Conservation (phyloP, 2,797 vertebrate genomes). For the Caiman crocodilus region DNA sequence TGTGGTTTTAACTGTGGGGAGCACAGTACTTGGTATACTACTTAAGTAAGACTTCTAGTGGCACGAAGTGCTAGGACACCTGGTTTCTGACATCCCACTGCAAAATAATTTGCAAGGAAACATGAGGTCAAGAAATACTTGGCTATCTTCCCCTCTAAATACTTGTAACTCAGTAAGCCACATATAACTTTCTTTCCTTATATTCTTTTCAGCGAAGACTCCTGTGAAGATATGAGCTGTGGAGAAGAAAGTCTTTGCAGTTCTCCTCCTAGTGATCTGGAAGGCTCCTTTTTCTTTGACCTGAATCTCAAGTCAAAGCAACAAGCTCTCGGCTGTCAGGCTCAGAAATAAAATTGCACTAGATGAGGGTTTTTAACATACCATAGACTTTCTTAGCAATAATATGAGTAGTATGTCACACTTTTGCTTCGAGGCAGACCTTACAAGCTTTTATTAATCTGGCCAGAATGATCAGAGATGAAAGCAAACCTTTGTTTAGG, state of each 20-base stretch:
- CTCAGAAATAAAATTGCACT: constrained; percentile 52
- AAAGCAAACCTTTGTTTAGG: neutral
- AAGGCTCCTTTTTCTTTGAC: constrained; percentile 89
- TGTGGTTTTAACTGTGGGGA: neutral
- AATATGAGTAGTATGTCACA: constrained; percentile 62
- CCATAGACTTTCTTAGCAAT: constrained; percentile 75
- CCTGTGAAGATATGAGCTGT: constrained; percentile 93
- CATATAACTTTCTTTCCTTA: neutral
- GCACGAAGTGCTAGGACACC: neutral
- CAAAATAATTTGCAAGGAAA: fast-evolving
- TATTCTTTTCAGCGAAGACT: constrained; percentile 89
- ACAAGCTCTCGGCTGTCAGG: constrained; percentile 77
- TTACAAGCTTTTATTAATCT: neutral
- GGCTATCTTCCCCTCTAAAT: neutral
- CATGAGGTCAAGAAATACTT: neutral
- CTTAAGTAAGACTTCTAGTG: neutral
- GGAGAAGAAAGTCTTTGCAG: constrained; percentile 94
- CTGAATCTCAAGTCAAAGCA: constrained; percentile 81
- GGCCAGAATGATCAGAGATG: neutral
- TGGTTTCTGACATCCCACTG: neutral
- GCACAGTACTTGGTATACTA: neutral
- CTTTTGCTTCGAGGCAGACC: constrained; percentile 50
- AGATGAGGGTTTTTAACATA: constrained; percentile 57
- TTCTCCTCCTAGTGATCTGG: constrained; percentile 88
- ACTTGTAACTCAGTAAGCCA: neutral